Conservation (phyloP, 2,888 invertebrate genomes). For the Drosophila neutralis region DNA sequence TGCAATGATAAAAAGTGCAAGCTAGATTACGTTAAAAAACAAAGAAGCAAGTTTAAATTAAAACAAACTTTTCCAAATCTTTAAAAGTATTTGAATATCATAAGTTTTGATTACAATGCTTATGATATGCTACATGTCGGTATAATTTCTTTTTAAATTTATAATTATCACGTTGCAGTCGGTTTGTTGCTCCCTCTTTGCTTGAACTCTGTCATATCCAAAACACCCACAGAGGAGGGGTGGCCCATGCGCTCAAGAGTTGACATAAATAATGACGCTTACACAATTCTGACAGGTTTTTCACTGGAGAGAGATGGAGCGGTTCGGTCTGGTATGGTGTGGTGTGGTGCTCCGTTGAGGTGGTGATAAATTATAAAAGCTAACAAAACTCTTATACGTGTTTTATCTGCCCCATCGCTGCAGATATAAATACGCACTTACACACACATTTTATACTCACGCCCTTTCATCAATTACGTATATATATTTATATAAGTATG, state of each 20-base stretch:
- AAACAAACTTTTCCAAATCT: not conserved
- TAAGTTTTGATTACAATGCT: not conserved
- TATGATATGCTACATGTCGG: not conserved
- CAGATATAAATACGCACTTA: constrained; percentile 15
- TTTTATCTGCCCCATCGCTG: constrained; percentile 48
- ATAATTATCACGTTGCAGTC: constrained; percentile 38
- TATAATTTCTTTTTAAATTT: not conserved
- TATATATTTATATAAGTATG: not conserved
- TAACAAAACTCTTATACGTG: constrained; percentile 54
- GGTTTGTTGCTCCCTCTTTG: constrained; percentile 31
- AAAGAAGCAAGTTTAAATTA: constrained; percentile 6
- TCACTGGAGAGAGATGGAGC: constrained; percentile 26
- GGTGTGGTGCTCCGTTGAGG: constrained; percentile 21
- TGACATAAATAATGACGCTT: constrained; percentile 57
- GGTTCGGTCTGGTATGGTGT: constrained; percentile 2
- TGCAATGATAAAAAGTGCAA: constrained; percentile 45
- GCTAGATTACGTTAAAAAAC: constrained; percentile 22
- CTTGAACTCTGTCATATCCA: constrained; percentile 17
- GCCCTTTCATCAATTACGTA: constrained; percentile 1
- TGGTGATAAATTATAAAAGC: constrained; percentile 54
- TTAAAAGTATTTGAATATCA: not conserved
- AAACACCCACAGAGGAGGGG: not conserved
- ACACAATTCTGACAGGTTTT: constrained; percentile 45
- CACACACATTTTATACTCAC: constrained; percentile 4
- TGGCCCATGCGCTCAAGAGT: constrained; percentile 15